Evolutionary conservation across 2,888 invertebrate genomes (phyloP), one percentile per base, ranked within the genome.

Genomic region (Ceraclea dissimilis): DNA sequence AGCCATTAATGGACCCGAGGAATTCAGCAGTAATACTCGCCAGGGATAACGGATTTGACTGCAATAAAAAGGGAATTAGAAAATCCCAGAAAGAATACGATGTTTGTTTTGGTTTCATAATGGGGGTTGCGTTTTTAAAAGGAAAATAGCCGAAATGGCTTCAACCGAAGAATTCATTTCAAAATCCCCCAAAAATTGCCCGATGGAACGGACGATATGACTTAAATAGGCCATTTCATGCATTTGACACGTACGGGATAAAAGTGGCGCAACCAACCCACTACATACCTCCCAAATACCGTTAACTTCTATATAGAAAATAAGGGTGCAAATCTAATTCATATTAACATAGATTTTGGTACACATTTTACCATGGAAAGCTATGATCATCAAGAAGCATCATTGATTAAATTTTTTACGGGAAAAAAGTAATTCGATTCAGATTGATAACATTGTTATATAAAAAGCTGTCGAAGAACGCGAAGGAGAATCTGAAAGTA

Each of bases 171-270:
- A 60, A 60, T 60, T 57, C 56, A 57, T 59, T 57, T 49, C 61
- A 57, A 61, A n/a, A 61, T 61, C 59, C 59, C 61, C 52, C 46
- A 43, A 57, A 61, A 60, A 62, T 60, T 56, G 60, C 56, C 56
- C 33, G 60, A 59, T 56, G 54, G 50, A 59, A 61, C 54, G 39
- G 59, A 34, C 59, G 61, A 61, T 61, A 61, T 56, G 60, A 78
- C 75, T 78, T 78, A 78, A 78, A 75, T 71, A 74, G 76, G 74
- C 72, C 69, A 75, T 78, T 78, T 73, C 70, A 69, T 65, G 67
- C 65, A 66, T 66, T 65, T 66, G 69, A 74, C 78, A 78, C 79
- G 74, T 60, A 76, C 67, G 52, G 39, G 44, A 16, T 39, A 16
- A 52, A 55, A 55, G 58, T 55, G 58, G 58, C 39, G 51, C 47